Percentiles rank a stretch among this genome's conserved stretches.
Evolutionary conservation across 1,140 invertebrate species (phyloP).

Genomic region (Zophobas atratus): DNA sequence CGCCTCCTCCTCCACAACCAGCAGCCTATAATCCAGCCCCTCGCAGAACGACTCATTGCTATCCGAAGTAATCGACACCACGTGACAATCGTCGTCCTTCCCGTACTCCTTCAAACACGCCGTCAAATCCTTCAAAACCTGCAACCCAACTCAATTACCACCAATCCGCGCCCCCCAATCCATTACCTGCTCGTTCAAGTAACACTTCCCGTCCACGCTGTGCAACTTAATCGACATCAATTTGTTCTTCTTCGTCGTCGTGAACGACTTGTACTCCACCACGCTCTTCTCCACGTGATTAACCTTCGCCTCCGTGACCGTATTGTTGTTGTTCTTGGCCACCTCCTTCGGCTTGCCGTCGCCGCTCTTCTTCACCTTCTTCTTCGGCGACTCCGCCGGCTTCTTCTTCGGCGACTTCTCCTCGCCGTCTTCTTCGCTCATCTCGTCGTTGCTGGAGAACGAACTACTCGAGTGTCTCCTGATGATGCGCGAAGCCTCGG

Average conservation of each 20-base stretch:
- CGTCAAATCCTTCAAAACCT: constrained; percentile 78
- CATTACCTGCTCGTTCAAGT: constrained; percentile 54
- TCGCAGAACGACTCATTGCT: constrained; percentile 77
- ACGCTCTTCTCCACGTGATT: constrained; percentile 58
- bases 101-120: constrained; percentile 73
- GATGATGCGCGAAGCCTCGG: constrained; percentile 85
- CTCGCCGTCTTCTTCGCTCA: constrained; percentile 43
- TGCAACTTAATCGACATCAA: constrained; percentile 68
- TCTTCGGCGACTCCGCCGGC: constrained; percentile 57
- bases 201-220: constrained; percentile 45
- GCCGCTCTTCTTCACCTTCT: constrained; percentile 58
- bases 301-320: constrained; percentile 11
- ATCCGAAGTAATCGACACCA: constrained; percentile 77
- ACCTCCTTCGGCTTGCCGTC: constrained; percentile 34
- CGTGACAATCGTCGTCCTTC: constrained; percentile 75
- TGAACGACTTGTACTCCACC: constrained; percentile 75
- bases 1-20: constrained; percentile 74
- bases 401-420: constrained; percentile 55
- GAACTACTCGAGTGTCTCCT: constrained; percentile 86
- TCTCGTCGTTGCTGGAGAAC: constrained; percentile 77
- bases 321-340: constrained; percentile 55
- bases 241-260: constrained; percentile 74
- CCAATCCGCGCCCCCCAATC: neutral
- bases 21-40: constrained; percentile 78
- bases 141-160: constrained; percentile 52